These are phyloP conservation scores for Dryobotodes eremita DNA, from an alignment of 2,888 invertebrate genomes.

Conservation along the genomic window DNA sequence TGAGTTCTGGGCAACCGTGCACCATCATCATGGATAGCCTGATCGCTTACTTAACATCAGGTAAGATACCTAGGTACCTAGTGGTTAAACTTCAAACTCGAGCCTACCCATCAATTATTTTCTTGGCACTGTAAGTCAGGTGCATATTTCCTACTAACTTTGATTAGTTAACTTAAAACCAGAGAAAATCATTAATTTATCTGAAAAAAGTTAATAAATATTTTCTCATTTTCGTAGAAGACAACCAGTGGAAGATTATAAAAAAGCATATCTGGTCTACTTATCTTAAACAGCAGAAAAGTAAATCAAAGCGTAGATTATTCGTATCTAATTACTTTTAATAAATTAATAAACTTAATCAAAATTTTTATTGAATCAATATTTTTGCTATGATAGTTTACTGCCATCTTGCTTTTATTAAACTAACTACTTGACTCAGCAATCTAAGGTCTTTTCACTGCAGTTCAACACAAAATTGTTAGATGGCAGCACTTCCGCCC, in stretches of 20 bases:
- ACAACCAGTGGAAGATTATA: not conserved
- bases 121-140: not conserved
- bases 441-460: not conserved
- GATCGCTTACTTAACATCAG: slow-evolving; percentile 44
- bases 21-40: slow-evolving; percentile 35
- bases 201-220: too few relatives aligned
- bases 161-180: not conserved
- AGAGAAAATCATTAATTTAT: not conserved
- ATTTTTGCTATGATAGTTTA: not conserved
- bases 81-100: not conserved
- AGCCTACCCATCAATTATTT: not conserved
- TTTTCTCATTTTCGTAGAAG: not conserved
- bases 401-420: slow-evolving; percentile 60
- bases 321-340: not conserved
- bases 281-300: not conserved
- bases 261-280: not conserved
- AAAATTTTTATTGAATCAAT: not conserved
- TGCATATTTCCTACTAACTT: not conserved
- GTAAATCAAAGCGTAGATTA: not conserved
- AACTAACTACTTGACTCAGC: slow-evolving; percentile 12
- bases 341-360: too few relatives aligned
- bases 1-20: slow-evolving; percentile 9
- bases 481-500: slow-evolving; percentile 78
- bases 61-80: slow-evolving; percentile 11
- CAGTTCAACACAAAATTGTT: slow-evolving; percentile 62